Percentiles rank a stretch among this genome's conserved stretches.
phyloP scores from a whole-genome alignment of 2,888 invertebrate species.

The Orthosia cruda region DNA sequence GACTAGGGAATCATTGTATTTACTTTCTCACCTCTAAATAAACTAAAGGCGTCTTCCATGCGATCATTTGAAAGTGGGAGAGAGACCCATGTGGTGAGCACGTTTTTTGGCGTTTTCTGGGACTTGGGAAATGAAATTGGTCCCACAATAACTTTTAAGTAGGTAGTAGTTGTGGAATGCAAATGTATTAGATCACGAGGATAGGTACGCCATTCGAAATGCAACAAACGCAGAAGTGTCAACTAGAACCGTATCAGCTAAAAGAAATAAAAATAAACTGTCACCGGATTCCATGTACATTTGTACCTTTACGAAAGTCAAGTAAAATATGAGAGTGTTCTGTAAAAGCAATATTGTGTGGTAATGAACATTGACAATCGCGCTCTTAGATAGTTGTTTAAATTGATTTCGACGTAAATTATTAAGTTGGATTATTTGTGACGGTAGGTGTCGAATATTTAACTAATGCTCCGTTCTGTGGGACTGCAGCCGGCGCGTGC shows the following conservation, averaged over 20 bases:
- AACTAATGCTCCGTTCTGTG: constrained; percentile 53
- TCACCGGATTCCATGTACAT: neutral
- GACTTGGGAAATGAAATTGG: constrained; percentile 1
- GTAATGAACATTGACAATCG: constrained; percentile 55
- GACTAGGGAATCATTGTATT: constrained; percentile 24
- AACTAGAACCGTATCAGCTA: neutral
- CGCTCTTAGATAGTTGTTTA: constrained; percentile 54
- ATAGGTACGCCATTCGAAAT: neutral
- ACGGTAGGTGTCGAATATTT: constrained; percentile 58
- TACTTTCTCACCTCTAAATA: constrained; percentile 2
- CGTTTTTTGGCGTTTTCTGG: neutral
- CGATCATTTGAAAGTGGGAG: neutral
- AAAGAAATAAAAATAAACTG: constrained; percentile 20
- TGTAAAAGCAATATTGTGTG: constrained; percentile 43
- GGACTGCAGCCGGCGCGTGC: constrained; percentile 58
- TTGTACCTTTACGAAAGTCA: constrained; percentile 16
- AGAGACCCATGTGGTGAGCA: constrained; percentile 1
- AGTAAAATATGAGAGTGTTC: constrained; percentile 64
- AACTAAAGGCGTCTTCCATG: neutral
- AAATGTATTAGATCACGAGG: neutral
- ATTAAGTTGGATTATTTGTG: constrained; percentile 66
- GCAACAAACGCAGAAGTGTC: neutral
- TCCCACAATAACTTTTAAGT: constrained; percentile 29
- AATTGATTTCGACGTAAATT: constrained; percentile 66
- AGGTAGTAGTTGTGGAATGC: constrained; percentile 12